phyloP scores from a whole-genome alignment of 1,140 invertebrate species.

The Lerema accius region DNA sequence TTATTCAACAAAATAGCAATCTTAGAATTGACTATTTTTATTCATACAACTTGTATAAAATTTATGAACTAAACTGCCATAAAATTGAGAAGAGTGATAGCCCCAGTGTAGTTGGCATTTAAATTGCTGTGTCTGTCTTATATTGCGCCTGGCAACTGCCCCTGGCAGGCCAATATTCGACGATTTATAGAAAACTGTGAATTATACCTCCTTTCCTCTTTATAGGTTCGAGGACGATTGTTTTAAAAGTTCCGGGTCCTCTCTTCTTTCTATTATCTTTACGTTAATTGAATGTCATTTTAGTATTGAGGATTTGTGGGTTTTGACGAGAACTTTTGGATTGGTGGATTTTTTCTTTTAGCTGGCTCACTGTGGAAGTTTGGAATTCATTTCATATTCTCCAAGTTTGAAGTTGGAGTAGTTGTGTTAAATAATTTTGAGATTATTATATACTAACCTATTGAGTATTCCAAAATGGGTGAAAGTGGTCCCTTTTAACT shows the following conservation, averaged over 20 bases:
- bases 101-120: constrained; percentile 22
- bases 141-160: constrained; percentile 19
- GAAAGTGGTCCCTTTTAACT: too few relatives aligned
- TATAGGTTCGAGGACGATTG: not conserved
- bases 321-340: not conserved
- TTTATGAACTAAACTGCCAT: constrained; percentile 21
- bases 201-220: constrained; percentile 16
- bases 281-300: not conserved
- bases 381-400: too few relatives aligned
- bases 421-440: too few relatives aligned
- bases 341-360: not conserved
- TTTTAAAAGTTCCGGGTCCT: not conserved
- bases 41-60: constrained; percentile 1
- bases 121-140: constrained; percentile 30
- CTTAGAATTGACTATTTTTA: too few relatives aligned
- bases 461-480: too few relatives aligned
- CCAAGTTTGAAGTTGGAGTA: too few relatives aligned
- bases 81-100: constrained; percentile 28
- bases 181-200: constrained; percentile 32
- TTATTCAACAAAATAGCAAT: too few relatives aligned
- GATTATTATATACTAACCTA: too few relatives aligned
- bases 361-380: not conserved
- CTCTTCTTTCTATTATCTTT: not conserved
- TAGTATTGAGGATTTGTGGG: not conserved
- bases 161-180: constrained; percentile 17